Percentiles rank a stretch among this genome's conserved stretches.
phyloP scores from a whole-genome alignment of 2,113 vertebrate genomes.

The Phalacrocorax brasilianus region DNA sequence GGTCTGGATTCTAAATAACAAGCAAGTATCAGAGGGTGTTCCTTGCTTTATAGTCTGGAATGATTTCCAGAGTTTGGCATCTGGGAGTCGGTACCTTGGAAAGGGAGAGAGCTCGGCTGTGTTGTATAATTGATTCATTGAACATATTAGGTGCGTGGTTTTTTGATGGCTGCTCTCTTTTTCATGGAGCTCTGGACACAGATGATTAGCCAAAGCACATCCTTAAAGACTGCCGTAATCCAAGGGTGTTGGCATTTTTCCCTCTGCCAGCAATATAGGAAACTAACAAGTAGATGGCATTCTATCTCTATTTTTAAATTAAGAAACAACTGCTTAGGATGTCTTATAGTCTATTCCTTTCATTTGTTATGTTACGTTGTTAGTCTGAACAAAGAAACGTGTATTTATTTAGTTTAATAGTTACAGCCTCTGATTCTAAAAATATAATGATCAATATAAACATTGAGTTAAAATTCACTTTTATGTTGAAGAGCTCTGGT shows the following conservation, averaged over 20 bases:
- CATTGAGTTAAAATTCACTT: not conserved
- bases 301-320: slow-evolving; percentile 69
- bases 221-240: not conserved
- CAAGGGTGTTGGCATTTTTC: not conserved
- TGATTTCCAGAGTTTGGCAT: not conserved
- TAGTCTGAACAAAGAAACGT: not conserved
- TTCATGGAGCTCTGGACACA: not conserved
- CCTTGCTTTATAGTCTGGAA: not conserved
- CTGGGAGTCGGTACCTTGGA: not conserved
- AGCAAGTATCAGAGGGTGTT: not conserved
- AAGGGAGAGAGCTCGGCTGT: not conserved
- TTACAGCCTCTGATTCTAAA: not conserved
- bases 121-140: not conserved
- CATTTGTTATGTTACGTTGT: not conserved
- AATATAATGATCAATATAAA: not conserved
- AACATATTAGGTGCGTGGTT: not conserved
- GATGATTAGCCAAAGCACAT: not conserved
- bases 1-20: not conserved
- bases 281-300: slow-evolving; percentile 79
- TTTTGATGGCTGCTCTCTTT: not conserved
- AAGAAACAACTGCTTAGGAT: not conserved
- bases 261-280: slow-evolving; percentile 46
- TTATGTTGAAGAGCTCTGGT: not conserved
- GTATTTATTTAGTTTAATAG: slow-evolving; percentile 23
- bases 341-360: not conserved